phyloP scores from a whole-genome alignment of 1,140 invertebrate genomes.

The Leptinotarsa lineolata region DNA sequence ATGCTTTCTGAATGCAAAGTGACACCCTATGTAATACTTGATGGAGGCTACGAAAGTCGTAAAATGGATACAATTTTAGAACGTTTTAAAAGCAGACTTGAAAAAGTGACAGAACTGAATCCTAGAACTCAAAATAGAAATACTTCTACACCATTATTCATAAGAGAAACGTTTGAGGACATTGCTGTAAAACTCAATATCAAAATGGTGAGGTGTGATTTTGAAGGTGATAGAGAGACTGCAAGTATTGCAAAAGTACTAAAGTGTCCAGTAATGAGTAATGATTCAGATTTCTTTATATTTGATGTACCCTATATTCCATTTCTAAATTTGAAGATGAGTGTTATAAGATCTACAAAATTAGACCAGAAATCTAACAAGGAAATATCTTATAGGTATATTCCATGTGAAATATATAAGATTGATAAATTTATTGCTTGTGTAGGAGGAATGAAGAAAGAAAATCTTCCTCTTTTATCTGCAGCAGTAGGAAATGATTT shows the following conservation, averaged over 20 bases:
- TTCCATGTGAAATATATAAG: conserved; percentile 73
- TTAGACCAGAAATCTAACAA: conserved; percentile 11
- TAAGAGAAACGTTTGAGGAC: conserved; percentile 74
- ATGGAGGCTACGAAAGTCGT: conserved; percentile 77
- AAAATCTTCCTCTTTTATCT: conserved; percentile 76
- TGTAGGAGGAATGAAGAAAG: conserved; percentile 68
- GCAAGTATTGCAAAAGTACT: conserved; percentile 75
- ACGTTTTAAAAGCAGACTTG: conserved; percentile 67
- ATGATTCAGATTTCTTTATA: conserved; percentile 91
- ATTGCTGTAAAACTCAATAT: conserved; percentile 68
- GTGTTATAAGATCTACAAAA: conserved; percentile 38
- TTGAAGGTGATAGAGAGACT: conserved; percentile 86
- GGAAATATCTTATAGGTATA: conserved; percentile 52
- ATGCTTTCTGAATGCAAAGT: conserved; percentile 74
- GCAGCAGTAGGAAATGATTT: conserved; percentile 87
- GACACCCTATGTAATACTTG: conserved; percentile 79
- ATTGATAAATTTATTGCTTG: conserved; percentile 68
- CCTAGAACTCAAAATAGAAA: conserved; percentile 56
- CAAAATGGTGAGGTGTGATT: conserved; percentile 71
- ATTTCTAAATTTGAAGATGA: conserved; percentile 62
- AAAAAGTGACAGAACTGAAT: conserved; percentile 58
- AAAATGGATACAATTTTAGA: conserved; percentile 74
- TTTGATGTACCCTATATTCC: conserved; percentile 83
- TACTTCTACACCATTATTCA: conserved; percentile 70
- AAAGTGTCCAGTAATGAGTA: conserved; percentile 82